Conservation (phyloP, 2,888 invertebrate species). For the Agonopterix alstromeriana region DNA sequence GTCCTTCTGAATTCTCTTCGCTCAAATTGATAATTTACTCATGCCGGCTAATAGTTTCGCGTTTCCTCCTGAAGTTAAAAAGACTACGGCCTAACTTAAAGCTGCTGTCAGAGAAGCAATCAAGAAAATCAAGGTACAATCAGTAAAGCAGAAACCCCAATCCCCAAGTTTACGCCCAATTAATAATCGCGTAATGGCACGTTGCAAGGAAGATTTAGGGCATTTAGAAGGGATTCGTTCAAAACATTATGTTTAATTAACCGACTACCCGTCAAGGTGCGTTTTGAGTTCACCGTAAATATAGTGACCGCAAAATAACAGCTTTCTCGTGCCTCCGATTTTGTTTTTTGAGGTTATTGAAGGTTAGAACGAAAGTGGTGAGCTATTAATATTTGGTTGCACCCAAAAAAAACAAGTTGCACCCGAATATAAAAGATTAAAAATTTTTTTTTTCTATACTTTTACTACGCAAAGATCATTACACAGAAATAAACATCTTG, state of each 20-base stretch:
- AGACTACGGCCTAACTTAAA: too few relatives aligned
- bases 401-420: neutral
- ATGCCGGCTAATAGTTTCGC: too few relatives aligned
- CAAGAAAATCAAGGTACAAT: constrained; percentile 28
- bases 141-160: constrained; percentile 24
- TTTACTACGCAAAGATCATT: too few relatives aligned
- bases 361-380: neutral
- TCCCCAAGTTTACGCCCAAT: constrained; percentile 56
- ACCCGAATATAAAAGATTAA: too few relatives aligned
- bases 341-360: constrained; percentile 25
- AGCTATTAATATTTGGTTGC: neutral
- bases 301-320: constrained; percentile 60
- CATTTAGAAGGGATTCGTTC: constrained; percentile 30
- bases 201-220: constrained; percentile 17
- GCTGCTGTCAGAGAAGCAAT: constrained; percentile 21
- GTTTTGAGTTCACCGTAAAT: constrained; percentile 40
- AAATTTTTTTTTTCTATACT: too few relatives aligned
- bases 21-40: too few relatives aligned
- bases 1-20: too few relatives aligned
- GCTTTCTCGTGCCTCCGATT: constrained; percentile 43
- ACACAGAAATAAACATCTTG: too few relatives aligned
- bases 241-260: constrained; percentile 53
- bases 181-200: constrained; percentile 50
- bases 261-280: constrained; percentile 49
- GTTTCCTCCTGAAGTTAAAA: too few relatives aligned